phyloP scores from a whole-genome alignment of 2,888 invertebrate species.

The Drosophila mimetica region DNA sequence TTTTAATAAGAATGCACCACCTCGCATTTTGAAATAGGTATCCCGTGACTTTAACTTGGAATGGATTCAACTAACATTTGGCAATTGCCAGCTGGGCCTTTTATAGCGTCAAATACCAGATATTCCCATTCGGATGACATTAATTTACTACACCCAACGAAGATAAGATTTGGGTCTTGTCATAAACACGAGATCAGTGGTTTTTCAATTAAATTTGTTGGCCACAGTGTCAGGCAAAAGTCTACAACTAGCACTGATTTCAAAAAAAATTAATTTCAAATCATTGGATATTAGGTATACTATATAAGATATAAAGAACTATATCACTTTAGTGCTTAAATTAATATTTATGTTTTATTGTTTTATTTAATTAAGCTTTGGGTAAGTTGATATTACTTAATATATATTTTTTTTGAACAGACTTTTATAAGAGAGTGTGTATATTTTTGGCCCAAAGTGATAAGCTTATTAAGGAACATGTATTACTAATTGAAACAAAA shows the following conservation, averaged over 20 bases:
- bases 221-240: not conserved
- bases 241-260: not conserved
- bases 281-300: no score
- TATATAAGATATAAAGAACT: no score
- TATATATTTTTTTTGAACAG: no score
- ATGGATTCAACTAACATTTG: conserved; percentile 44
- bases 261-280: not conserved
- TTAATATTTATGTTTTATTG: no score
- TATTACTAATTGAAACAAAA: conserved; percentile 2
- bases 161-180: conserved; percentile 61
- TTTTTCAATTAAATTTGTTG: conserved; percentile 7
- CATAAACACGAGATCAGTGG: conserved; percentile 13
- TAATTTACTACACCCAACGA: conserved; percentile 55
- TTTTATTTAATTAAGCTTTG: no score
- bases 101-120: conserved; percentile 41
- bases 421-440: not conserved
- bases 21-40: conserved; percentile 44
- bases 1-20: conserved; percentile 14
- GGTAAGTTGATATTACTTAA: no score
- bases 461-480: conserved; percentile 7
- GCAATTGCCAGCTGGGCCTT: conserved; percentile 27
- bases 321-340: no score
- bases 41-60: conserved; percentile 5
- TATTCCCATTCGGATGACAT: conserved; percentile 32
- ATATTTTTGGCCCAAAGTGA: not conserved